These are phyloP conservation scores for Sebastes itinus DNA, from an alignment of 2,797 vertebrate genomes.

Conservation along the genomic window DNA sequence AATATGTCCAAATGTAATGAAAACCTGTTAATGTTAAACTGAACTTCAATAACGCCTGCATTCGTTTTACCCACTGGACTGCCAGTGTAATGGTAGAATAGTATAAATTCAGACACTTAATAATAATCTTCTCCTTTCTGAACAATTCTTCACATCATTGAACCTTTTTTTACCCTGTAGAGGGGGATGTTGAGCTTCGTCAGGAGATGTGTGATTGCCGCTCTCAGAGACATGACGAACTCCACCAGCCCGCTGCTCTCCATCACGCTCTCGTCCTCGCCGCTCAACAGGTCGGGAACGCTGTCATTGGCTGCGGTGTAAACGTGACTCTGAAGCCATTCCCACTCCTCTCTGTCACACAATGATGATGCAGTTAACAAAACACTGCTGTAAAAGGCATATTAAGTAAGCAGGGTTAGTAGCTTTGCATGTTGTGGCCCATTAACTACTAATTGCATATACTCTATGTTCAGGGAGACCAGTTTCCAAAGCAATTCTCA, in stretches of 20 bases:
- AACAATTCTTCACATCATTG: background rate
- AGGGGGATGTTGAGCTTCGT: constrained; percentile 85
- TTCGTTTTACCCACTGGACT: background rate
- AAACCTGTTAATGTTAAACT: background rate
- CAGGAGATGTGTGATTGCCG: constrained; percentile 78
- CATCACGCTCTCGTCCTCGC: constrained; percentile 54
- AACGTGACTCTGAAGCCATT: constrained; percentile 81
- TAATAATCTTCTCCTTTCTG: background rate
- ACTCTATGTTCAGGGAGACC: background rate
- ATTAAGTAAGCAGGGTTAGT: too few species aligned
- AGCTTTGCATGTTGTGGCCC: background rate
- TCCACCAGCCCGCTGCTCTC: constrained; percentile 73
- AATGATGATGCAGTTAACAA: background rate
- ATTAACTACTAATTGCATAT: background rate
- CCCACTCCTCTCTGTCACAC: constrained; percentile 82
- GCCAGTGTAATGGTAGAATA: background rate
- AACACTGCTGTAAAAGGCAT: background rate
- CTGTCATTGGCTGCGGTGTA: constrained; percentile 71
- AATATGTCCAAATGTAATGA: background rate
- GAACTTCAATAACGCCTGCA: background rate
- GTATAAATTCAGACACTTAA: background rate
- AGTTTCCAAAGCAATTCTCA: background rate
- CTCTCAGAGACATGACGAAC: constrained; percentile 76
- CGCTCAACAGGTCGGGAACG: constrained; percentile 63
- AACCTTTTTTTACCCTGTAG: constrained; percentile 76